A percentile compares a stretch with the other conserved stretches of the same genome.
phyloP scores from a whole-genome alignment of 2,888 invertebrate genomes.

The Antheraea yamamai region DNA sequence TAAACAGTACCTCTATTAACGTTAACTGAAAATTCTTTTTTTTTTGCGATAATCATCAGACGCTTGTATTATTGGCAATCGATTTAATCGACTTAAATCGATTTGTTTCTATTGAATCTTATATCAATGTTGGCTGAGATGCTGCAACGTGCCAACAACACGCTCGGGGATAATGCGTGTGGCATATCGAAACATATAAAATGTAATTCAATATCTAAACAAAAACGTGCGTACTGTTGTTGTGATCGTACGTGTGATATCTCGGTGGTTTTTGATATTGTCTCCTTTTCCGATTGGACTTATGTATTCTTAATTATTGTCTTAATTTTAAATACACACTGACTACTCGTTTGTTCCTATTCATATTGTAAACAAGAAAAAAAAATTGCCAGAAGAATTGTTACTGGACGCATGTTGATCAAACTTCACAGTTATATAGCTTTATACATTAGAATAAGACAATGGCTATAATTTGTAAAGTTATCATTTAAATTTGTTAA shows the following conservation, averaged over 20 bases:
- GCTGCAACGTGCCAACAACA: not conserved
- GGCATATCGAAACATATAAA: not conserved
- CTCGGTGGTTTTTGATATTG: too few species aligned
- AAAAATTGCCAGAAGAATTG: not conserved
- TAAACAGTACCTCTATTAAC: not conserved
- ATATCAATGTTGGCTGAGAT: not conserved
- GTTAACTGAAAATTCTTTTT: not conserved
- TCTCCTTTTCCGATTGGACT: too few species aligned
- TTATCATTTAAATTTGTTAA: too few species aligned
- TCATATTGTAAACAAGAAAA: too few species aligned
- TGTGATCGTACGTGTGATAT: too few species aligned
- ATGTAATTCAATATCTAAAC: not conserved
- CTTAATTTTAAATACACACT: too few species aligned
- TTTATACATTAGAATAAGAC: too few species aligned
- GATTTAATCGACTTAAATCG: not conserved
- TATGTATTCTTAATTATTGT: too few species aligned
- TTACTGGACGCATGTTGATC: not conserved
- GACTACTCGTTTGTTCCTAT: too few species aligned
- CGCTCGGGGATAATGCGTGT: not conserved
- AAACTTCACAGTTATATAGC: not conserved
- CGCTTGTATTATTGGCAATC: not conserved
- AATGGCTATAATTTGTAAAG: too few species aligned
- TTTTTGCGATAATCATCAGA: not conserved
- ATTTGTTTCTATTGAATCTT: not conserved
- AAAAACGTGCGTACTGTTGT: not conserved